Evolutionary conservation across 2,888 invertebrate genomes (phyloP), one percentile per base, ranked within the genome.

Genomic region (Folsomia manolachei): DNA sequence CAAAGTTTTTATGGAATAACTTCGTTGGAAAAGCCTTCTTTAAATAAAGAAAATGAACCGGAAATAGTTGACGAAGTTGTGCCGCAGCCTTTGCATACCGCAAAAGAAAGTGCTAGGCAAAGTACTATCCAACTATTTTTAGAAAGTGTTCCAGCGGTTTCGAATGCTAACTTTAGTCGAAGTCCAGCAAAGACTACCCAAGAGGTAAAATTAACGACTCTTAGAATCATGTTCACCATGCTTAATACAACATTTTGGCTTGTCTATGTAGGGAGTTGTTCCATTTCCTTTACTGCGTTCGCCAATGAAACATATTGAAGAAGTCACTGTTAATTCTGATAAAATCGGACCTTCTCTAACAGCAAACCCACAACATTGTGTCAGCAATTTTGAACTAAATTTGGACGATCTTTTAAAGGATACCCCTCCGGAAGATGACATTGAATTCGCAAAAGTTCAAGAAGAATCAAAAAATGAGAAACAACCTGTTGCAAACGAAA

Each of bases 81-180:
- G 4, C 39, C 39, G 4, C 14, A 9, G 7, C 39, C 39, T 9
- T 39, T 39, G 4, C 4, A 4, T 39, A 39, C 39, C 39, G 39
- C 4, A 9, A 14, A 4, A 39, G 39, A 9, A 14, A 39, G 39
- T 39, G 14, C 39, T 9, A 51, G 72, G 7, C 11, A 64, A 51
- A 53, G 53, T 18, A 69, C 63, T 14, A 74, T 77, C 21, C 18
- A 27, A 9, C 61, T 53, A 23, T 77, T 77, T 71, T 24, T 77
- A 4, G 68, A 71, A 51, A 65, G 73, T 60, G 74, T 77, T 23
- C 77, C 75, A 14, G 53, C 70, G 14, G 61, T 26, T 4, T 72
- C 74, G 19, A 56, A 26, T 9, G 67, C 69, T 9, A 64, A 64
- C 26, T 77, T 77, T 53, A 27, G 62, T 21, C 27, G 27, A 11